These are phyloP conservation scores for Bambusicola thoracicus DNA, from an alignment of 2,113 vertebrate genomes.

Conservation along the genomic window DNA sequence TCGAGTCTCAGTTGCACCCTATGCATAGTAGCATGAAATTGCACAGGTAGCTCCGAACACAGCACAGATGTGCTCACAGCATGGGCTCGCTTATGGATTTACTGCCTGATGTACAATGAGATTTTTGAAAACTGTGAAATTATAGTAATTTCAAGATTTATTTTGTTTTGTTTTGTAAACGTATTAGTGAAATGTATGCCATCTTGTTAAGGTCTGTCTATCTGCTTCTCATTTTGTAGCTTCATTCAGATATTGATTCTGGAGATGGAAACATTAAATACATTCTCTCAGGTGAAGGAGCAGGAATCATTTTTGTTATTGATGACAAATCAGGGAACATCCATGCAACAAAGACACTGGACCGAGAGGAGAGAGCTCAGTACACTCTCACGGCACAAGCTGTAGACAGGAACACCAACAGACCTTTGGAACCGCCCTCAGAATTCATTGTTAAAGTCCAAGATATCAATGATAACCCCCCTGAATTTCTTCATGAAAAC, in stretches of 20 bases:
- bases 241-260: constrained; percentile 96
- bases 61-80: neutral
- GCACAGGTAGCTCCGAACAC: neutral
- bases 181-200: neutral
- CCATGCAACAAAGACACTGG: constrained; percentile 97
- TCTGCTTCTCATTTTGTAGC: constrained; percentile 79
- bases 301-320: constrained; percentile 98
- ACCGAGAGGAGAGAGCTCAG: constrained; percentile 96
- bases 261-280: constrained; percentile 97
- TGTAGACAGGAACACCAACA: constrained; percentile 92
- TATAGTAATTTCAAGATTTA: neutral
- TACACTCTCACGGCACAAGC: constrained; percentile 97
- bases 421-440: constrained; percentile 93
- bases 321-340: constrained; percentile 99
- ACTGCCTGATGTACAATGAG: neutral
- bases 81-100: neutral
- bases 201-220: neutral
- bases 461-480: constrained; percentile 98
- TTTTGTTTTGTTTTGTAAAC: neutral
- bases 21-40: neutral
- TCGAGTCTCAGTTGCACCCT: neutral
- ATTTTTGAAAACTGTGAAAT: neutral
- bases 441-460: constrained; percentile 99
- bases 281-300: constrained; percentile 98
- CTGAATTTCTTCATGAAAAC: constrained; percentile 93